These are phyloP conservation scores for Ctenicera cuprea DNA, from an alignment of 2,888 invertebrate genomes.

Conservation along the genomic window DNA sequence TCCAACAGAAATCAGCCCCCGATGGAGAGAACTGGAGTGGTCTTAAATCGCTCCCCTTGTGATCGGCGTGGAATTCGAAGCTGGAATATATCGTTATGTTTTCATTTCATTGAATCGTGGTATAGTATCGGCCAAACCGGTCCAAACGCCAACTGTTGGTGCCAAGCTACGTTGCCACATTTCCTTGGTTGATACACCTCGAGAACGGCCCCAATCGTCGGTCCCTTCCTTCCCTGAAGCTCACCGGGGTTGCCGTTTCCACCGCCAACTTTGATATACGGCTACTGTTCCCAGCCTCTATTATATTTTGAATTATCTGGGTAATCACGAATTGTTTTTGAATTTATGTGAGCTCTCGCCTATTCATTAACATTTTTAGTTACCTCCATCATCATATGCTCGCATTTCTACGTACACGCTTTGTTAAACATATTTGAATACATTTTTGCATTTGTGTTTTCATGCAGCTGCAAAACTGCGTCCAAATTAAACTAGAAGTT, in stretches of 20 bases:
- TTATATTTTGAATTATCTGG: constrained; percentile 37
- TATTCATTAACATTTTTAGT: constrained; percentile 25
- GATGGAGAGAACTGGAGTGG: constrained; percentile 29
- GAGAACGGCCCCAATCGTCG: constrained; percentile 16
- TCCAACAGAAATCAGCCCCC: constrained; percentile 42
- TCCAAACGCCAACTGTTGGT: constrained; percentile 57
- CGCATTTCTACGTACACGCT: neutral
- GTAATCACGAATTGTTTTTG: constrained; percentile 27
- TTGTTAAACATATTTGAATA: constrained; percentile 19
- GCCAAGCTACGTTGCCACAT: constrained; percentile 55
- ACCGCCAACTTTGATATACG: constrained; percentile 44
- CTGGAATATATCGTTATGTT: constrained; percentile 58
- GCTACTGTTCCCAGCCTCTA: constrained; percentile 34
- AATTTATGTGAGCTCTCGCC: constrained; percentile 12
- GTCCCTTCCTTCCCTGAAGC: constrained; percentile 24
- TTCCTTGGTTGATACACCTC: constrained; percentile 28
- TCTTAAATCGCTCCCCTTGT: constrained; percentile 35
- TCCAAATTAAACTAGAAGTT: neutral
- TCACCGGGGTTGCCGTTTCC: constrained; percentile 45
- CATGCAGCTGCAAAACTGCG: neutral
- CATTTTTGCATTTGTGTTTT: neutral
- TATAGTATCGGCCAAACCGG: constrained; percentile 59
- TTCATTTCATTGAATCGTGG: constrained; percentile 63
- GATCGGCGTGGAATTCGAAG: constrained; percentile 53
- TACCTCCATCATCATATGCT: neutral